Evolutionary conservation across 1,140 invertebrate species (phyloP).

Genomic region (Drosophila azteca): DNA sequence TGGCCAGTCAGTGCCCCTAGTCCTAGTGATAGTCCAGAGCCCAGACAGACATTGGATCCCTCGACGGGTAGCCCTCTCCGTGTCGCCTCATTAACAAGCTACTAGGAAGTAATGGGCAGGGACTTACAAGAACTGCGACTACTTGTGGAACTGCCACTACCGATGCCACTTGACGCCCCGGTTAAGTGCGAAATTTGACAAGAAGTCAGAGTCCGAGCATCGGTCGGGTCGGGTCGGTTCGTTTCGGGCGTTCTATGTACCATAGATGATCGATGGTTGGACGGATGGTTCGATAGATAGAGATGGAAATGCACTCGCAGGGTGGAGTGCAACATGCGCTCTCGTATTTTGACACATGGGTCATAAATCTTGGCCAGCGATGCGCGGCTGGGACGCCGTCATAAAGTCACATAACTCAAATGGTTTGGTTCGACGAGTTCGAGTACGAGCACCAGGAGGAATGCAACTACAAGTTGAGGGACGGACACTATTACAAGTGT

Average conservation of each 20-base stretch:
- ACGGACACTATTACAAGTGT: conserved; percentile 45
- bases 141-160: background rate
- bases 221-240: no score
- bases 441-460: conserved; percentile 4
- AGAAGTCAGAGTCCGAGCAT: conserved; percentile 16
- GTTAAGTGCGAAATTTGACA: conserved; percentile 73
- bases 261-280: conserved; percentile 10
- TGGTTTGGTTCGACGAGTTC: background rate
- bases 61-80: conserved; percentile 42
- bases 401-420: conserved; percentile 72
- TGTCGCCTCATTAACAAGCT: conserved; percentile 68
- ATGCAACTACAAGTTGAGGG: conserved; percentile 23
- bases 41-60: conserved; percentile 6
- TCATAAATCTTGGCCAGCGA: conserved; percentile 68
- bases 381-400: conserved; percentile 53
- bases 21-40: no score
- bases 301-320: background rate
- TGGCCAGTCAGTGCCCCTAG: background rate
- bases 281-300: background rate
- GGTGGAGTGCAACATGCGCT: conserved; percentile 39
- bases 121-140: background rate
- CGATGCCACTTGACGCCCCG: conserved; percentile 67
- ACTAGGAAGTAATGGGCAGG: conserved; percentile 45
- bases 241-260: background rate
- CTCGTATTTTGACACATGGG: conserved; percentile 77